phyloP scores from a whole-genome alignment of 2,113 vertebrate species.

The Circaetus gallicus region DNA sequence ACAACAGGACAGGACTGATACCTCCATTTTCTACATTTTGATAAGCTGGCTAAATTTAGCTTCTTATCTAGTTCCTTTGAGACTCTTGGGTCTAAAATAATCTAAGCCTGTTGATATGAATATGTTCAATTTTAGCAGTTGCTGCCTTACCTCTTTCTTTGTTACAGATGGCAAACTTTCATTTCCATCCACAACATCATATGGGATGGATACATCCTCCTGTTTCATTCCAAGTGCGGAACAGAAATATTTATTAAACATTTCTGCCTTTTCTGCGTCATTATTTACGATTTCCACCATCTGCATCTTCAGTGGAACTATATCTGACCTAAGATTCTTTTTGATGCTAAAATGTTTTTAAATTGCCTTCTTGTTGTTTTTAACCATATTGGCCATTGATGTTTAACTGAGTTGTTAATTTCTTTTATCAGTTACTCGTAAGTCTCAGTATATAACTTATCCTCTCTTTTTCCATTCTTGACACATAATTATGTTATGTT shows the following conservation, averaged over 20 bases:
- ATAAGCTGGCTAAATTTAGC: neutral
- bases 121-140: conserved; percentile 4
- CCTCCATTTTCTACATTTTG: neutral
- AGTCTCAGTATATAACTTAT: neutral
- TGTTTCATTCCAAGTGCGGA: conserved; percentile 40
- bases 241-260: conserved; percentile 69
- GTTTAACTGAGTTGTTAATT: neutral
- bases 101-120: neutral
- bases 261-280: conserved; percentile 41
- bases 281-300: conserved; percentile 62
- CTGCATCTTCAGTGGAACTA: conserved; percentile 43
- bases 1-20: neutral
- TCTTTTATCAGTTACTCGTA: neutral
- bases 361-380: conserved; percentile 28
- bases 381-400: conserved; percentile 53
- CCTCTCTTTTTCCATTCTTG: neutral
- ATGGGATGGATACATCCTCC: conserved; percentile 61
- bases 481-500: neutral
- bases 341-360: conserved; percentile 48
- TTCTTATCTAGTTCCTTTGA: neutral
- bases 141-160: conserved; percentile 64
- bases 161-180: conserved; percentile 68
- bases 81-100: conserved; percentile 10
- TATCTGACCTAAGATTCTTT: conserved; percentile 55
- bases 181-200: conserved; percentile 61